Conservation (phyloP, 2,113 vertebrate species). For the Silurus meridionalis region DNA sequence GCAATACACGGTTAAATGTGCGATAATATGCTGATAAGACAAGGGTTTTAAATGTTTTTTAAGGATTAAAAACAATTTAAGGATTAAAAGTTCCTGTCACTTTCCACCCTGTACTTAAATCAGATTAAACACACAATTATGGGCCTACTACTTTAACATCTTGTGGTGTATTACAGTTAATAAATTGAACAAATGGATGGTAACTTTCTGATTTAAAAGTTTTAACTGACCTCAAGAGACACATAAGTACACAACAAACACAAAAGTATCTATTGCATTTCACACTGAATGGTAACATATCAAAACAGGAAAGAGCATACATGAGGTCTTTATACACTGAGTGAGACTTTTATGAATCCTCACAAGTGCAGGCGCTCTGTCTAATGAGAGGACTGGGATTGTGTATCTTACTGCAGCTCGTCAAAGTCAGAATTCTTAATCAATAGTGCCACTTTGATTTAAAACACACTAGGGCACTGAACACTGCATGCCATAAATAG, state of each 20-base stretch:
- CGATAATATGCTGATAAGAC: background rate
- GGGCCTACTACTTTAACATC: background rate
- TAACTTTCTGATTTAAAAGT: background rate
- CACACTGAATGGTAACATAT: background rate
- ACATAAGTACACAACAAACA: background rate
- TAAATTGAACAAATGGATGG: background rate
- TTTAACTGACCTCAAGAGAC: background rate
- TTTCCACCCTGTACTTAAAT: background rate
- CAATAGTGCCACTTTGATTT: background rate
- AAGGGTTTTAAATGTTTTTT: background rate
- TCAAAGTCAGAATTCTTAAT: conserved; percentile 1
- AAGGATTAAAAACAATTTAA: background rate
- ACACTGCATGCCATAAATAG: background rate
- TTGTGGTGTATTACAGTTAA: background rate
- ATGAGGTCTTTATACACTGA: background rate
- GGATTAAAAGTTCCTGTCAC: background rate
- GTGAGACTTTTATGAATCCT: background rate
- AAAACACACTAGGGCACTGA: background rate
- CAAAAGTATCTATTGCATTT: background rate
- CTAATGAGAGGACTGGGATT: background rate
- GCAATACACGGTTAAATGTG: background rate
- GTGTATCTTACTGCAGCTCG: background rate
- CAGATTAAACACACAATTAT: background rate
- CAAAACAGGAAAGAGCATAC: background rate
- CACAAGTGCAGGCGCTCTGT: background rate